Evolutionary conservation across 1,140 invertebrate species (phyloP).

Genomic region (Bombus haemorrhoidalis): DNA sequence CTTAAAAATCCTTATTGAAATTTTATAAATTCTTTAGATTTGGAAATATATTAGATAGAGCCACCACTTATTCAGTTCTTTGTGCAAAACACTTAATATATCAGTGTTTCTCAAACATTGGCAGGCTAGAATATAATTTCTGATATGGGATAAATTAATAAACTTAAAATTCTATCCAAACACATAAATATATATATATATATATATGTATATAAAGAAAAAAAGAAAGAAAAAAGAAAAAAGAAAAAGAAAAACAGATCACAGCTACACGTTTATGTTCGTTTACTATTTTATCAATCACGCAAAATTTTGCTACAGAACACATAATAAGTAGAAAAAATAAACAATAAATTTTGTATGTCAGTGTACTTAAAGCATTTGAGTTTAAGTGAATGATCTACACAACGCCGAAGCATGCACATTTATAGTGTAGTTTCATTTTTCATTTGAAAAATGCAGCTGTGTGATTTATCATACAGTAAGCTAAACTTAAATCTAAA

Average conservation of each 20-base stretch:
- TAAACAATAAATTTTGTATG: conserved; percentile 64
- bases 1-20: conserved; percentile 17
- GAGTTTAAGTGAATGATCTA: conserved; percentile 70
- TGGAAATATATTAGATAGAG: conserved; percentile 69
- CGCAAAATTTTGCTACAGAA: conserved; percentile 67
- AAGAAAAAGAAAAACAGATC: conserved; percentile 61
- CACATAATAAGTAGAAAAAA: conserved; percentile 61
- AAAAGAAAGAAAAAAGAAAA: conserved; percentile 43
- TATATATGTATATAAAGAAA: conserved; percentile 9
- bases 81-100: conserved; percentile 71
- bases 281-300: conserved; percentile 62
- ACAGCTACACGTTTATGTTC: conserved; percentile 67
- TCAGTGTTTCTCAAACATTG: conserved; percentile 80
- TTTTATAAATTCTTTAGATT: conserved; percentile 31
- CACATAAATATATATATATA: conserved; percentile 18
- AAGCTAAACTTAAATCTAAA: conserved; percentile 81
- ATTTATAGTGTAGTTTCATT: conserved; percentile 72
- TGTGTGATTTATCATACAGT: conserved; percentile 76
- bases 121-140: conserved; percentile 70
- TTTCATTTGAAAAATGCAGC: conserved; percentile 69
- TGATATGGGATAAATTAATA: conserved; percentile 50
- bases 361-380: conserved; percentile 72
- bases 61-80: conserved; percentile 70
- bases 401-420: conserved; percentile 77
- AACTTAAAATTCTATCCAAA: conserved; percentile 58